Evolutionary conservation across 2,888 invertebrate species (phyloP).

Genomic region (Hyalella azteca): DNA sequence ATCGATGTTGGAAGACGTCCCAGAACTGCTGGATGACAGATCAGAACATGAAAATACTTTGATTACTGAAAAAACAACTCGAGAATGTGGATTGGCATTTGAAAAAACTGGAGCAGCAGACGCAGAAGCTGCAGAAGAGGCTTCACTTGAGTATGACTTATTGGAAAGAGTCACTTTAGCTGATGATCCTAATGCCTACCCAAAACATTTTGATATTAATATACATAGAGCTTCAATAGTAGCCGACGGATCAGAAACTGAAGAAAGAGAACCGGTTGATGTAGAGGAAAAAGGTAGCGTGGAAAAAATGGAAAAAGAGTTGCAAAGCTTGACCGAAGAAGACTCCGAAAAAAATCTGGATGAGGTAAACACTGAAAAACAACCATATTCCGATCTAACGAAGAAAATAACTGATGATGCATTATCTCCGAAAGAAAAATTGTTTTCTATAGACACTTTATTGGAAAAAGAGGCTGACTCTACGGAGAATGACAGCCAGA

Average conservation of each 20-base stretch:
- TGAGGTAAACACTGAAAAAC: background rate
- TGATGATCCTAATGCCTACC: slow-evolving; percentile 31
- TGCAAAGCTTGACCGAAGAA: background rate
- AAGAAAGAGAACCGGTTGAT: slow-evolving; percentile 22
- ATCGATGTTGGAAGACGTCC: background rate
- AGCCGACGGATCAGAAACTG: slow-evolving; percentile 44
- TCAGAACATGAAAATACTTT: too few species aligned
- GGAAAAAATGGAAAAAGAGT: slow-evolving; percentile 40
- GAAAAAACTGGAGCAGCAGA: background rate
- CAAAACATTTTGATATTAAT: slow-evolving; percentile 36
- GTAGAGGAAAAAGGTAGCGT: slow-evolving; percentile 37
- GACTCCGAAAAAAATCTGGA: background rate
- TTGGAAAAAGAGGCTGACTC: slow-evolving; percentile 15
- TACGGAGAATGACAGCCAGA: background rate
- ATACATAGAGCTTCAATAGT: slow-evolving; percentile 49
- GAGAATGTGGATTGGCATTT: slow-evolving; percentile 16
- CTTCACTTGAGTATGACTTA: background rate
- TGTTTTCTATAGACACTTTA: background rate
- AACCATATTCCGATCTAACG: background rate
- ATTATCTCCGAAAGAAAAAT: slow-evolving; percentile 6
- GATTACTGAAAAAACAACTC: too few species aligned
- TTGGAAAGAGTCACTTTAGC: slow-evolving; percentile 32
- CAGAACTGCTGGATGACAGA: background rate
- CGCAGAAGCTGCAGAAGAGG: background rate
- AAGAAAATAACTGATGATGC: background rate